These are phyloP conservation scores for Ernsta delagoae DNA, from an alignment of 2,888 invertebrate species.

Conservation along the genomic window DNA sequence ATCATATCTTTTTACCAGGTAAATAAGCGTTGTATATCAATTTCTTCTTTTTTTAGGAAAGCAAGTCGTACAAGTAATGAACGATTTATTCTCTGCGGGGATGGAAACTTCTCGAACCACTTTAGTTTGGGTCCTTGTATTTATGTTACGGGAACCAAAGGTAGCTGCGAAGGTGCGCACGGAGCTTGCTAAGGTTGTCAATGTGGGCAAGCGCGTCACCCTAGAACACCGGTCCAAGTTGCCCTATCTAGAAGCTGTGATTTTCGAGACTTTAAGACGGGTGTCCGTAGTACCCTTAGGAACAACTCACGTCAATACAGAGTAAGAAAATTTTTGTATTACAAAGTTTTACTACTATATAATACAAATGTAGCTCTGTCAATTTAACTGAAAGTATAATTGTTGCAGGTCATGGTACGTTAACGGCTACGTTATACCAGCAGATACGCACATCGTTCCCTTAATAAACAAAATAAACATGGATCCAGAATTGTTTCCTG, in stretches of 20 bases:
- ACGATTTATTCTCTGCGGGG: conserved; percentile 94
- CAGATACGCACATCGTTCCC: conserved; percentile 91
- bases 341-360: too few relatives aligned
- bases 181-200: conserved; percentile 90
- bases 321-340: conserved; percentile 80
- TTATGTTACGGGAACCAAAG: conserved; percentile 91
- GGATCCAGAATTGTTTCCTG: conserved; percentile 91
- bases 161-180: conserved; percentile 89
- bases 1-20: too few relatives aligned
- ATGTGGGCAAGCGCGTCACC: conserved; percentile 88
- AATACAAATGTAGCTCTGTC: too few relatives aligned
- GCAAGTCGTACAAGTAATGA: conserved; percentile 94
- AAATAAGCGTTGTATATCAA: too few relatives aligned
- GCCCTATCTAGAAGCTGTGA: conserved; percentile 92
- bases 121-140: conserved; percentile 91
- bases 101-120: conserved; percentile 95
- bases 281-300: conserved; percentile 93
- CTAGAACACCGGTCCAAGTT: conserved; percentile 89
- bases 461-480: conserved; percentile 93
- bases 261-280: conserved; percentile 90
- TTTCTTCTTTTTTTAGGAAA: conserved; percentile 81
- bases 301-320: conserved; percentile 92
- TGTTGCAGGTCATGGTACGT: conserved; percentile 87
- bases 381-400: too few relatives aligned
- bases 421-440: conserved; percentile 86